Base-by-base conservation (phyloP, 2,888 invertebrate genomes). In the Abrostola tripartita region DNA sequence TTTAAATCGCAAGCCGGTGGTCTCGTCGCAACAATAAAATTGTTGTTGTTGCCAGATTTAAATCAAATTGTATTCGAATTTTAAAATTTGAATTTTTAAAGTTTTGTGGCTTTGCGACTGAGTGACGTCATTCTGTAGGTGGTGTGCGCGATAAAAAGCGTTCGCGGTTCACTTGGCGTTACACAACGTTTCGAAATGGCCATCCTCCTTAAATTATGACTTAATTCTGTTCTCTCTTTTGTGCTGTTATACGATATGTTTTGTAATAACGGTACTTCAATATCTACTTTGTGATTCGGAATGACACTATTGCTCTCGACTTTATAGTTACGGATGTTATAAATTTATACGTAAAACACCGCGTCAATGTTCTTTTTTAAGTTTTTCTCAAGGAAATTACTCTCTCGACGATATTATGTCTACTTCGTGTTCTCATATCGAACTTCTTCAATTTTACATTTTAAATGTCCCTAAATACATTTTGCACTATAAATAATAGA, bases 171-270 rank as follows among this genome's bases (percentile, higher is more conserved):
- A 55, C 69, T 74, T 76, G 80, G 82, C 85, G 86, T 85, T 88
- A 87, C 87, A 83, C 85, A 86, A 87, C 85, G 86, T 91, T 92
- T 89, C 89, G 88, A 90, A 92, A 90, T 86, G 84, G 79, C 82
- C 88, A 87, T 91, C 88, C 84, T 88, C 86, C 83, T 88, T 90
- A 92, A 93, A 86, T 91, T 92, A 93, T 93, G 90, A 90, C 93
- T 94, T 92, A 93, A 94, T 93, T 92, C 86, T 81, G 87, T 85
- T 88, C 82, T 88, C 85, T 88, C 87, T 84, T 87, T 88, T 88
- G 87, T 89, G 84, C 77, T 85, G 86, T 88, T 87, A 88, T 89
- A 85, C 85, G 87, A 87, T 87, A 85, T 74, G 81, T 82, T 79
- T 86, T 82, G 82, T 80, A 83, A 85, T 90, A 92, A 91, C 91